A percentile compares a stretch with the other conserved stretches of the same genome.
Evolutionary conservation across 2,113 vertebrate genomes (phyloP).

Genomic region (Odocoileus hemionus): DNA sequence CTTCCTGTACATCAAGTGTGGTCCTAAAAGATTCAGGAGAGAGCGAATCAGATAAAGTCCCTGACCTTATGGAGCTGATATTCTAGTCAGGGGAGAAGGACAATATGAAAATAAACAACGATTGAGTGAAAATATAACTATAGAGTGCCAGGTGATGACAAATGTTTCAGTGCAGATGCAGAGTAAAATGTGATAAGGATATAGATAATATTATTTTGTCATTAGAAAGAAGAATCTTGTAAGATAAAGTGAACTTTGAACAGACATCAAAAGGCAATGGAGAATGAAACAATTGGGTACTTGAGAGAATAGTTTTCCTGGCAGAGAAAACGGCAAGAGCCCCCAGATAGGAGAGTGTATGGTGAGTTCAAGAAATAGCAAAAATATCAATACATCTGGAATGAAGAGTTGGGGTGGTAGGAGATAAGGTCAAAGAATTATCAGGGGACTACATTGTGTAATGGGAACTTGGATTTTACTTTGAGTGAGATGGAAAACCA

Average conservation of each 20-base stretch:
- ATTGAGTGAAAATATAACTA: not conserved
- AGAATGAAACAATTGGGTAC: not conserved
- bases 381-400: not conserved
- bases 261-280: not conserved
- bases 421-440: not conserved
- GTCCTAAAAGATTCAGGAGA: not conserved
- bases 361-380: not conserved
- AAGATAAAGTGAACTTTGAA: not conserved
- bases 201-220: not conserved
- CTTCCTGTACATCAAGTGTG: not conserved
- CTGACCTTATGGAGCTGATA: not conserved
- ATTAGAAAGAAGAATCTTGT: not conserved
- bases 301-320: not conserved
- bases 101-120: not conserved
- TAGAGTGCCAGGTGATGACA: not conserved
- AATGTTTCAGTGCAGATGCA: not conserved
- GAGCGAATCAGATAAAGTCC: not conserved
- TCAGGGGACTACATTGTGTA: not conserved
- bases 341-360: not conserved
- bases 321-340: not conserved
- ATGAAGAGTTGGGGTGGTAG: not conserved
- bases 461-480: conserved; percentile 19
- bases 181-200: not conserved
- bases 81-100: not conserved
- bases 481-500: not conserved